Evolutionary conservation across 2,888 invertebrate species (phyloP), one percentile per base, ranked within the genome.

Genomic region (Chymomyza fuscimana): DNA sequence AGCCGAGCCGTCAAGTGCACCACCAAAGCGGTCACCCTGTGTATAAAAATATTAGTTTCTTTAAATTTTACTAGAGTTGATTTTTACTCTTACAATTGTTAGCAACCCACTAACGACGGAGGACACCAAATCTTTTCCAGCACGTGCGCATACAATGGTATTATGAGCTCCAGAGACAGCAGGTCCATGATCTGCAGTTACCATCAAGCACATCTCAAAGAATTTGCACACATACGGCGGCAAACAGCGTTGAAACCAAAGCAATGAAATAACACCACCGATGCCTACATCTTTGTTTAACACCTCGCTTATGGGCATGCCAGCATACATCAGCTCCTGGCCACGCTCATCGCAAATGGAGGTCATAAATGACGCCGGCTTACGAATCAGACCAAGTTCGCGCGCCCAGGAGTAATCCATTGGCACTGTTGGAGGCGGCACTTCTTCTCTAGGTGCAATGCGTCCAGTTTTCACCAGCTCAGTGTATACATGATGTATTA

Each of bases 331-430:
- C 72, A 99, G 93, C 92, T 99, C 99, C 90, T 99, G 98, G 10
- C 99, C 99, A 78, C 99, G 94, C 93, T 99, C 99, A 92, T 99
- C 99, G 91, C 99, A 99, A 88, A 99, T 99, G 16, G 98, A 98
- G 22, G 99, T 99, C 96, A 99, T 99, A 92, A 99, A 99, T 2
- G 98, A 98, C 0, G 99, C 99, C 54, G 99, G 99, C 91, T 99
- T 99, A 51, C 99, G 94, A 90, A 99, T 99, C 9, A 99, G 93
- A 15, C 99, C 99, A 73, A 99, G 93, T 93, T 99, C 99, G 40
- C 89, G 94, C 0, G 99, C 99, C 99, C 99, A 99, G 76, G 96
- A 97, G 92, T 97, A 99, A 92, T 99, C 99, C 99, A 99, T 99
- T 9, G 99, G 99, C n/a, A 99, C 99, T 19, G 99, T 99, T 2